Base-by-base conservation (phyloP, 2,888 invertebrate genomes). In the Leptopterna dolabrata region DNA sequence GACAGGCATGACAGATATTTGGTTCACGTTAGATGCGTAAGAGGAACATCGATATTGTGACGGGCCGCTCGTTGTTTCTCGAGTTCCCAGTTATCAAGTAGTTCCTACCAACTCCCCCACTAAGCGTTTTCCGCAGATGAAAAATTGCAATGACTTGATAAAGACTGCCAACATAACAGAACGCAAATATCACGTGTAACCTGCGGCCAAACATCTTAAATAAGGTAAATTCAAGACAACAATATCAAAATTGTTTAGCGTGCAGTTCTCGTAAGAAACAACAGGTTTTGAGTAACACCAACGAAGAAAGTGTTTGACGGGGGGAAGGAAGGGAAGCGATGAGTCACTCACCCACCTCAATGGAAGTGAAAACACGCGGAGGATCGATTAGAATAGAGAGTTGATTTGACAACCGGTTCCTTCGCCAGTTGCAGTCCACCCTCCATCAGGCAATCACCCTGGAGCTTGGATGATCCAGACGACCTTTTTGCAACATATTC, bases 361-460 rank as follows among this genome's bases (percentile, higher is more conserved):
- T 55, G 55, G 55, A 81, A 55, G 81, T 81, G 81, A 81, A 81
- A 81, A 81, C 51, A 45, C 78, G 30, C 43, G 45, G 81, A 55
- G 55, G 51, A 55, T 45, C 81, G 55, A 81, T 81, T 81, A 81
- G 81, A 81, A 81, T 81, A 81, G 81, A 81, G 81, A 81, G 81
- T 81, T 81, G 81, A 55, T 81, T 81, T 81, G 81, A 55, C 55
- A 36, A 81, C 81, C 81, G 55, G 81, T 81, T 81, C 81, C 19
- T 43, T 16, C 41, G 16, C n/a, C n/a, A 63, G 51, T 51, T n/a
- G 51, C n/a, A n/a, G 63, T 63, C 63, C 19, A 11, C 24, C 14
- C n/a, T 63, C 24, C 27, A 19, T 7, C 24, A 13, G 24, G 63
- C 24, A 24, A 63, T 27, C 63, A 11, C 24, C 0, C 55, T 4